Evolutionary conservation across 2,888 invertebrate species (phyloP).

Genomic region (Tuta absoluta): DNA sequence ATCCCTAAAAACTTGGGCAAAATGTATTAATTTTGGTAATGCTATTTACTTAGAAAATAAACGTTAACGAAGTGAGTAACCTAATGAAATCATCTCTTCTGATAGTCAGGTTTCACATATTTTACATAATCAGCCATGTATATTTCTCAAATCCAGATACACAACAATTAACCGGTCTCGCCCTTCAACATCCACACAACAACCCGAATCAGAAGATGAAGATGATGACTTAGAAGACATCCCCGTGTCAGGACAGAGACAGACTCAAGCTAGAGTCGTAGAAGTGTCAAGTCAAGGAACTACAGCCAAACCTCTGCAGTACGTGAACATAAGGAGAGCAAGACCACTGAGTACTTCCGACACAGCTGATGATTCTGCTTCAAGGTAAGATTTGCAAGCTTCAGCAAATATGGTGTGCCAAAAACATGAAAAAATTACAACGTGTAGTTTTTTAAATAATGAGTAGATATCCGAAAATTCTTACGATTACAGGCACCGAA

Average conservation of each 20-base stretch:
- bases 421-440: too few species aligned
- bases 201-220: conserved; percentile 41
- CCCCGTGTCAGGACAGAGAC: conserved; percentile 50
- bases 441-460: too few species aligned
- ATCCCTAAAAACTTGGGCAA: too few species aligned
- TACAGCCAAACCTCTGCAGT: conserved; percentile 78
- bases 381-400: conserved; percentile 49
- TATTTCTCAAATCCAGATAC: conserved; percentile 62
- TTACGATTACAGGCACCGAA: too few species aligned
- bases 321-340: conserved; percentile 86
- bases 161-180: conserved; percentile 83
- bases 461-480: too few species aligned
- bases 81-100: too few species aligned
- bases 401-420: too few species aligned
- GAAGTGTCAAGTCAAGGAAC: conserved; percentile 53
- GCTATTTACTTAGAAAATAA: too few species aligned
- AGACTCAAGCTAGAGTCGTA: conserved; percentile 44
- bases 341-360: conserved; percentile 64
- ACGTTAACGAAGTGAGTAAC: too few species aligned
- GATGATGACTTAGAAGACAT: conserved; percentile 49
- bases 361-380: conserved; percentile 65
- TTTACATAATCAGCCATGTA: too few species aligned
- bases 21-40: too few species aligned
- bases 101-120: too few species aligned
- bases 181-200: conserved; percentile 65